Percentiles rank a stretch among this genome's conserved stretches.
Conservation (phyloP, 2,797 vertebrate genomes). For the Characodon lateralis region DNA sequence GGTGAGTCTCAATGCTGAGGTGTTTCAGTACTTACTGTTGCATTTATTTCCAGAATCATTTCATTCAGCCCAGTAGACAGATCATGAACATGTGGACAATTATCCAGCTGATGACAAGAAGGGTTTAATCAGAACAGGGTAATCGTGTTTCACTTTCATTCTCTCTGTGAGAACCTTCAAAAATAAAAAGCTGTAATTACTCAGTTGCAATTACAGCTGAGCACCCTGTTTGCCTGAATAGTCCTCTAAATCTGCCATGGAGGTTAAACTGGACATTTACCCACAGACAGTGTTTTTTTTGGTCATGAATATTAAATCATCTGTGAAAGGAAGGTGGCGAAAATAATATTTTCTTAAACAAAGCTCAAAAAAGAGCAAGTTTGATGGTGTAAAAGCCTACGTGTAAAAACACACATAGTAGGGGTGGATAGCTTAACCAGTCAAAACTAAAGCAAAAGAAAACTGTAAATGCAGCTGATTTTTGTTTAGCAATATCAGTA, state of each 20-base stretch:
- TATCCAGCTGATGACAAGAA: constrained; percentile 68
- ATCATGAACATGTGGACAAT: constrained; percentile 68
- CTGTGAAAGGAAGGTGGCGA: constrained; percentile 31
- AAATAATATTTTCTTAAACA: constrained; percentile 38
- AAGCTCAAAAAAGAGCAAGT: background rate
- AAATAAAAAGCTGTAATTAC: constrained; percentile 74
- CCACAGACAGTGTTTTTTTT: constrained; percentile 42
- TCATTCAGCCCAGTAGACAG: constrained; percentile 54
- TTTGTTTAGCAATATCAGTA: background rate
- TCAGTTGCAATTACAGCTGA: constrained; percentile 64
- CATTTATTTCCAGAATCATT: constrained; percentile 55
- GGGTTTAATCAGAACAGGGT: constrained; percentile 64
- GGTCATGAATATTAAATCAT: constrained; percentile 59
- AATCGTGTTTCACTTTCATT: constrained; percentile 64
- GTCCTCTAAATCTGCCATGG: constrained; percentile 55
- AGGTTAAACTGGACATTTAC: constrained; percentile 70
- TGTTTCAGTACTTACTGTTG: constrained; percentile 24
- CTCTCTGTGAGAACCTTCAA: constrained; percentile 58
- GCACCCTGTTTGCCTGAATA: constrained; percentile 53
- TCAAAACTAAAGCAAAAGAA: background rate
- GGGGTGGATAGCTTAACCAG: background rate
- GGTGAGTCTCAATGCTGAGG: constrained; percentile 21
- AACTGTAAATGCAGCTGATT: background rate
- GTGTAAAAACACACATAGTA: background rate
- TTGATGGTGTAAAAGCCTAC: background rate